phyloP scores from a whole-genome alignment of 1,140 invertebrate genomes.

The Drosophila ohnishii region DNA sequence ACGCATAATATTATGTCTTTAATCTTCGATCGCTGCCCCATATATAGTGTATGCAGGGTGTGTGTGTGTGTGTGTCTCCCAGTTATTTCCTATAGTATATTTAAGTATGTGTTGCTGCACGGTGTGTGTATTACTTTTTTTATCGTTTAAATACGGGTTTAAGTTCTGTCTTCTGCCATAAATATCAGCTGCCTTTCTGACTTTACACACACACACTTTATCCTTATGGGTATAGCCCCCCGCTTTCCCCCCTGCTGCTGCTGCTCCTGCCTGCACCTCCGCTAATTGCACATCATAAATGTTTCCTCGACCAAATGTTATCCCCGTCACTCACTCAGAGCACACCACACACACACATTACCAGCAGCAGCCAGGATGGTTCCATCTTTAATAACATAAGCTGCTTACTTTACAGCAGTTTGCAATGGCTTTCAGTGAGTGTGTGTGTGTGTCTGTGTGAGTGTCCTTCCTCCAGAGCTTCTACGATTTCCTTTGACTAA shows the following conservation, averaged over 20 bases:
- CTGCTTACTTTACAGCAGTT: slow-evolving; percentile 57
- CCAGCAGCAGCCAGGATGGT: slow-evolving; percentile 1
- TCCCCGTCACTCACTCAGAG: slow-evolving; percentile 17
- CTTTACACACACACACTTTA: slow-evolving; percentile 19
- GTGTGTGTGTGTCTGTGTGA: slow-evolving; percentile 6
- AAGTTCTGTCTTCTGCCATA: slow-evolving; percentile 18
- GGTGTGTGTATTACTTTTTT: slow-evolving; percentile 21
- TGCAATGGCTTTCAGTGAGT: slow-evolving; percentile 22
- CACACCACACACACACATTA: slow-evolving; percentile 1
- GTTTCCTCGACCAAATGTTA: slow-evolving; percentile 45
- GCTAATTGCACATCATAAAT: slow-evolving; percentile 65
- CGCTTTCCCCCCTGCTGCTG: neutral
- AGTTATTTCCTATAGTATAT: slow-evolving; percentile 55
- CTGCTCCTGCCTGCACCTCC: slow-evolving; percentile 13
- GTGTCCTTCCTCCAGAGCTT: slow-evolving; percentile 40
- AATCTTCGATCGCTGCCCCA: slow-evolving; percentile 59
- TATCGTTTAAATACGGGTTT: slow-evolving; percentile 40
- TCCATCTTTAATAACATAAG: slow-evolving; percentile 50
- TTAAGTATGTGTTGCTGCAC: slow-evolving; percentile 27
- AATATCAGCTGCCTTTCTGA: slow-evolving; percentile 24
- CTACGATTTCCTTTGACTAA: slow-evolving; percentile 49
- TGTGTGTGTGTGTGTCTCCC: slow-evolving; percentile 36
- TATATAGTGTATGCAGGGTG: slow-evolving; percentile 25
- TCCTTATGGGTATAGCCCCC: slow-evolving; percentile 18
- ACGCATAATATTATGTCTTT: slow-evolving; percentile 67